Percentiles rank a stretch among this genome's conserved stretches.
phyloP scores from a whole-genome alignment of 2,797 vertebrate species.

The Rhinichthys osculus region DNA sequence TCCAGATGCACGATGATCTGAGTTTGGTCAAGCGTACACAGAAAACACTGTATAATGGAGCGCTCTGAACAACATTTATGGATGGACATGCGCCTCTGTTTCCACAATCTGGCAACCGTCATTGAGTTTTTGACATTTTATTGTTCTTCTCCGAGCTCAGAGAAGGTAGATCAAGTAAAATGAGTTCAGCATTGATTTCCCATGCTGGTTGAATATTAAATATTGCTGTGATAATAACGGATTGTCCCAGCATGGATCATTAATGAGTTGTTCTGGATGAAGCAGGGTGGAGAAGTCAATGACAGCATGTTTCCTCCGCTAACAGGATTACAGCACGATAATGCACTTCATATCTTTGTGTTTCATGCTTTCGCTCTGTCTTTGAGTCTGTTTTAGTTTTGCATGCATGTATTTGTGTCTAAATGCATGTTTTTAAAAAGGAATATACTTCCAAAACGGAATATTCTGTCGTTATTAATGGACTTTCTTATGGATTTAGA shows the following conservation, averaged over 20 bases:
- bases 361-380: constrained; percentile 1
- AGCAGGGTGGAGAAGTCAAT: constrained; percentile 36
- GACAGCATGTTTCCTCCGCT: constrained; percentile 59
- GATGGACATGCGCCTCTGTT: constrained; percentile 30
- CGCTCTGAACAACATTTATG: constrained; percentile 32
- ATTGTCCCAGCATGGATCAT: constrained; percentile 38
- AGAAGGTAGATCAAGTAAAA: constrained; percentile 22
- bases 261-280: constrained; percentile 34
- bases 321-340: constrained; percentile 70
- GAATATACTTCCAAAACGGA: not conserved
- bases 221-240: constrained; percentile 44
- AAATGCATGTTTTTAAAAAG: constrained; percentile 82
- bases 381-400: constrained; percentile 60
- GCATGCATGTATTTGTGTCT: constrained; percentile 78
- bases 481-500: not conserved
- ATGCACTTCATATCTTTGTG: constrained; percentile 66
- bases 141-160: constrained; percentile 38
- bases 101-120: constrained; percentile 21
- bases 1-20: constrained; percentile 46
- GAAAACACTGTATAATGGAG: constrained; percentile 26
- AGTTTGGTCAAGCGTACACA: constrained; percentile 52
- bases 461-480: not conserved
- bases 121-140: constrained; percentile 39
- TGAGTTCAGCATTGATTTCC: constrained; percentile 44
- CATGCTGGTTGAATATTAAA: constrained; percentile 50